A percentile compares a stretch with the other conserved stretches of the same genome.
phyloP scores from a whole-genome alignment of 30 jellyfish, hydroid and myxozoan genomes.

The Nemopilema nomurai region DNA sequence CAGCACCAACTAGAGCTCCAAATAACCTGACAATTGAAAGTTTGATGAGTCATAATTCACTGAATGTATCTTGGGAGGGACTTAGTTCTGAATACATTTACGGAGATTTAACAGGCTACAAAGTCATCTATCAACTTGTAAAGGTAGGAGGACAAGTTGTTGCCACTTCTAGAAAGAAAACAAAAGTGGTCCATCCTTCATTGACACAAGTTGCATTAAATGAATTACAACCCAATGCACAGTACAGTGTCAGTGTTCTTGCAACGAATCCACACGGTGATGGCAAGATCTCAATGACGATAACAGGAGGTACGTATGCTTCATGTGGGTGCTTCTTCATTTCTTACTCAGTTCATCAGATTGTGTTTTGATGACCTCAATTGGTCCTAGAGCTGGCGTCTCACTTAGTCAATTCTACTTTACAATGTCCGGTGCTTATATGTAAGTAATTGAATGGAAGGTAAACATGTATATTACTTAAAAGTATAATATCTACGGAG shows the following conservation, averaged over 20 bases:
- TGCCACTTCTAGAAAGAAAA: not conserved
- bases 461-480: too few relatives aligned
- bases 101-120: constrained; percentile 59
- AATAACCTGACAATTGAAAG: not conserved
- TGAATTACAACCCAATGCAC: constrained; percentile 27
- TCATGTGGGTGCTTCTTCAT: too few relatives aligned
- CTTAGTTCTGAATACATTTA: constrained; percentile 1
- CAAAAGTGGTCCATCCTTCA: constrained; percentile 12
- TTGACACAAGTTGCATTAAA: not conserved
- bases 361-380: too few relatives aligned
- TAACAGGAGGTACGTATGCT: constrained; percentile 46
- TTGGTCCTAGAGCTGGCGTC: too few relatives aligned
- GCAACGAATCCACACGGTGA: constrained; percentile 51
- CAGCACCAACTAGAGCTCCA: constrained; percentile 58
- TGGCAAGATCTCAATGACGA: constrained; percentile 16
- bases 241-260: constrained; percentile 1
- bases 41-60: constrained; percentile 1
- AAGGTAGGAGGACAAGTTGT: not conserved
- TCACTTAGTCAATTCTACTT: too few relatives aligned
- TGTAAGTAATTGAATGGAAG: too few relatives aligned
- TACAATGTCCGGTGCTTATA: too few relatives aligned
- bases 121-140: not conserved
- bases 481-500: too few relatives aligned
- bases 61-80: constrained; percentile 13
- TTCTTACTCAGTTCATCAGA: too few relatives aligned